Base-by-base conservation (phyloP, 2,113 vertebrate genomes). In the Fulmarus glacialis region DNA sequence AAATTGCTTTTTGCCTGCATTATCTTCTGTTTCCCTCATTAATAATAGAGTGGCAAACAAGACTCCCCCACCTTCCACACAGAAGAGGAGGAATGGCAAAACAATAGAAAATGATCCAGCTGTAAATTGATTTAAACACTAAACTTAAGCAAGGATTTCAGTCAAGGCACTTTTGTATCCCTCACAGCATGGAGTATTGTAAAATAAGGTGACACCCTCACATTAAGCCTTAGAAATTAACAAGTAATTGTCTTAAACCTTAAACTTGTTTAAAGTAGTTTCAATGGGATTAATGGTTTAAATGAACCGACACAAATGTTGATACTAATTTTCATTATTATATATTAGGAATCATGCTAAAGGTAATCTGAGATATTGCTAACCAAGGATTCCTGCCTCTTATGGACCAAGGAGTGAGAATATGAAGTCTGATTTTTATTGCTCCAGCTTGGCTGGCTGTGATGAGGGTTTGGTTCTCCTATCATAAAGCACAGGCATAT, bases 401-500 rank as follows among this genome's bases (percentile, higher is more conserved):
- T n/a, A 90, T 77, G 95, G 66, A 72, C 48, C 56, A 63, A 71
- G 36, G 45, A 93, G n/a, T 32, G 42, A 68, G 63, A 81, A 70
- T 34, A 85, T 36, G 50, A 87, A 95, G 78, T 20, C 67, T 89
- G 55, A 48, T 64, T 18, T 89, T 94, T 93, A 96, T 34, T 80
- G 77, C 12, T 78, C 55, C 89, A 34, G 60, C 75, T 62, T 70
- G 92, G 82, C 87, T 75, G 68, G 77, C 77, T 87, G 68, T 48
- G 91, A 71, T 40, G 89, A 87, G 27, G 70, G n/a, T 42, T 96
- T 59, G 74, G 55, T 4, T 91, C 87, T 92, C 30, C 80, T 82
- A 0, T 13, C 93, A 71, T 94, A 97, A 91, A 96, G 93, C 82
- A 91, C 81, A 94, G 87, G 66, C 91, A 94, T 78, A 93, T 97